A percentile compares a stretch with the other conserved stretches of the same genome.
phyloP scores from a whole-genome alignment of 2,113 vertebrate species.

The Pteruthius melanotis region DNA sequence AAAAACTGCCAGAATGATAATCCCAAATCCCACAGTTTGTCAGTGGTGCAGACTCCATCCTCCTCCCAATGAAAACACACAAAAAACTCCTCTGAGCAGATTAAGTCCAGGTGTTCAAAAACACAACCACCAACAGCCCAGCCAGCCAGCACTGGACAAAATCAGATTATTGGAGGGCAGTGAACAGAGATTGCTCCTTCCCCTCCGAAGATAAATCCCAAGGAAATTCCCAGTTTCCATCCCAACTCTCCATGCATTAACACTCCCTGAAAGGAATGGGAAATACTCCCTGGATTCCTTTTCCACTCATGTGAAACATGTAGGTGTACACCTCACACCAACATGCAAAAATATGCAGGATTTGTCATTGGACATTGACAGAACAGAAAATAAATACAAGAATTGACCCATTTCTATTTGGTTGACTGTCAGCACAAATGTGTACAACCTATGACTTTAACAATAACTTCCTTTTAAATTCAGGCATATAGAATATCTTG shows the following conservation, averaged over 20 bases:
- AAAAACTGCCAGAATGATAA: not conserved
- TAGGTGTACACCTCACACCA: not conserved
- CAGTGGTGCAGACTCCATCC: not conserved
- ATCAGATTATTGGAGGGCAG: not conserved
- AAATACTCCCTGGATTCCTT: not conserved
- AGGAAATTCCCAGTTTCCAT: not conserved
- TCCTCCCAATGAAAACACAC: not conserved
- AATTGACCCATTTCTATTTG: not conserved
- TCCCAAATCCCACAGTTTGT: not conserved
- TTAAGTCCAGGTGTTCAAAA: not conserved
- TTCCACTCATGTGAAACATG: not conserved
- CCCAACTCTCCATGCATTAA: not conserved
- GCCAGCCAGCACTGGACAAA: not conserved
- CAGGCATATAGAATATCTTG: not conserved
- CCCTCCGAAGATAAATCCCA: not conserved
- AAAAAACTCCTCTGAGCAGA: not conserved
- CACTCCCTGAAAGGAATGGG: not conserved
- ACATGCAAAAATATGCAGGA: not conserved
- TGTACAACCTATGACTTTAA: not conserved
- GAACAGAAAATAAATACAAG: not conserved
- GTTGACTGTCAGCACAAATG: not conserved
- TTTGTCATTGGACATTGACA: not conserved
- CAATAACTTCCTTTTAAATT: not conserved
- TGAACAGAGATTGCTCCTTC: not conserved
- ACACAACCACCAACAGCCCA: not conserved